A percentile compares a stretch with the other conserved stretches of the same genome.
Conservation (phyloP, 2,113 vertebrate species). For the Procapra przewalskii region DNA sequence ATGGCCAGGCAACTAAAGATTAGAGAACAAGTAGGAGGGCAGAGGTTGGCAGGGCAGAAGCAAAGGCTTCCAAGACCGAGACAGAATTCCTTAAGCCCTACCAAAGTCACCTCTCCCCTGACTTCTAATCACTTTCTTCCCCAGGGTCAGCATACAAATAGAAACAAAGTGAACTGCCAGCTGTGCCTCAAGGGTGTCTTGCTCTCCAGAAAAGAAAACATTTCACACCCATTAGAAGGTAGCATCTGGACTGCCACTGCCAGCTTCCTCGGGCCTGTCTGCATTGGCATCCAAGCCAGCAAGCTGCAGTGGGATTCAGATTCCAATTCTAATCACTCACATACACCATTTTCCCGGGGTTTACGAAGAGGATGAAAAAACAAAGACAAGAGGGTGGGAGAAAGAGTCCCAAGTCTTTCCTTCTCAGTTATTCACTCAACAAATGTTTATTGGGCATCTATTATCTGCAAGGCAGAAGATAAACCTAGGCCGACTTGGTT, state of each 20-base stretch:
- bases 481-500: not conserved
- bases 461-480: not conserved
- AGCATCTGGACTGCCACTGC: not conserved
- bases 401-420: not conserved
- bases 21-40: not conserved
- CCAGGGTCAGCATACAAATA: not conserved
- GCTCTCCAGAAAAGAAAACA: not conserved
- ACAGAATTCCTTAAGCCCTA: not conserved
- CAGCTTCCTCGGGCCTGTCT: not conserved
- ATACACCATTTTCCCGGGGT: not conserved
- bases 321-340: not conserved
- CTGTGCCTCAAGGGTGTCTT: not conserved
- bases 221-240: not conserved
- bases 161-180: not conserved
- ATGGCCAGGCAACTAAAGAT: not conserved
- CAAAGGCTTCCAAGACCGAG: not conserved
- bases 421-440: not conserved
- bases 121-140: not conserved
- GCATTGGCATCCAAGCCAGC: not conserved
- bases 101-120: not conserved
- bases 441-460: not conserved
- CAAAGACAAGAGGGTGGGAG: not conserved
- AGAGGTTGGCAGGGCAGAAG: not conserved
- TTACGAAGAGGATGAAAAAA: not conserved
- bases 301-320: not conserved